phyloP scores from a whole-genome alignment of 2,797 vertebrate species.

The Paramormyrops hopkinsi region DNA sequence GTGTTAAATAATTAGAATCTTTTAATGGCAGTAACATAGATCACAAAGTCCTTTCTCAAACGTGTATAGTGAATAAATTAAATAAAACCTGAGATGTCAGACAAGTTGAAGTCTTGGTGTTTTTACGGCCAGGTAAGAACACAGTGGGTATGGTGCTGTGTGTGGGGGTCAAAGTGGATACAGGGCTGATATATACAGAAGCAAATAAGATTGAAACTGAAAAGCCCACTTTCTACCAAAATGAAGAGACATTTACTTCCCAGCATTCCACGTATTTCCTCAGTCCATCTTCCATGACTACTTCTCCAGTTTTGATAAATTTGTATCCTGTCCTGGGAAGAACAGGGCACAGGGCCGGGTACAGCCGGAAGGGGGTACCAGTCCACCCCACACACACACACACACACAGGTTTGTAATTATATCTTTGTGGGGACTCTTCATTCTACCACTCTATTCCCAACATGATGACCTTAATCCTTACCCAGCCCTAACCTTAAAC shows the following conservation, averaged over 20 bases:
- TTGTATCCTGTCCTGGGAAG: not conserved
- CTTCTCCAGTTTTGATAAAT: not conserved
- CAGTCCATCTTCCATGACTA: not conserved
- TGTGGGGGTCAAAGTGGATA: not conserved
- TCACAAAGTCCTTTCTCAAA: constrained; percentile 35
- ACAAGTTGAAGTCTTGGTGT: constrained; percentile 20
- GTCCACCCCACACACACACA: too few species aligned
- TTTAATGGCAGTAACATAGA: constrained; percentile 26
- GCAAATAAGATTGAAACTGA: not conserved
- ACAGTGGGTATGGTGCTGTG: not conserved
- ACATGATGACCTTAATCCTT: too few species aligned
- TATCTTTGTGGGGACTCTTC: too few species aligned
- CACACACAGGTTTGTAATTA: too few species aligned
- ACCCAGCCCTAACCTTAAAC: too few species aligned
- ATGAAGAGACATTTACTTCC: not conserved
- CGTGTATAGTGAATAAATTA: constrained; percentile 38
- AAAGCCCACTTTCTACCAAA: not conserved
- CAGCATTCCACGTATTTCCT: not conserved
- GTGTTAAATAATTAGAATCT: constrained; percentile 5
- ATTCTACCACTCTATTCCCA: too few species aligned
- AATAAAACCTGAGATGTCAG: constrained; percentile 47
- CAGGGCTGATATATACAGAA: not conserved
- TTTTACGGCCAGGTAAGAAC: constrained; percentile 6
- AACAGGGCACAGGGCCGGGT: not conserved
- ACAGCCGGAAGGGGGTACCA: not conserved